These are phyloP conservation scores for Poeciliopsis infans DNA, from an alignment of 2,797 vertebrate species.

Conservation along the genomic window DNA sequence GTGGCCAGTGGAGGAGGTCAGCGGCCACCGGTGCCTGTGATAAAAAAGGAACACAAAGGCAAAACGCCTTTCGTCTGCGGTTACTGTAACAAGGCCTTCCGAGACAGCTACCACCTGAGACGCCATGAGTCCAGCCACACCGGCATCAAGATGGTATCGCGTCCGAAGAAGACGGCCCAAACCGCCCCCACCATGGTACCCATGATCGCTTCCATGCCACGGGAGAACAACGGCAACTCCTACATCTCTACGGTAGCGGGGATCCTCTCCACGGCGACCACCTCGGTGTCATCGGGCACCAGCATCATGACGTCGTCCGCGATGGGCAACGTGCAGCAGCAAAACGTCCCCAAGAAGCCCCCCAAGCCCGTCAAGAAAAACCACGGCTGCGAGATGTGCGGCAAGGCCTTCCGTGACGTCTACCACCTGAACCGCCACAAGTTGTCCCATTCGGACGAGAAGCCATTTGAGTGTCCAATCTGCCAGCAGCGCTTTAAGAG, in stretches of 20 bases:
- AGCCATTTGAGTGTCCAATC: conserved; percentile 98
- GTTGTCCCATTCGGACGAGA: conserved; percentile 98
- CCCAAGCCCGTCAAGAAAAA: conserved; percentile 98
- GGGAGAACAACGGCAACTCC: conserved; percentile 89
- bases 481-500: conserved; percentile 99
- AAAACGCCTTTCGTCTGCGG: conserved; percentile 98
- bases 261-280: conserved; percentile 94
- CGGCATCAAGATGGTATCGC: conserved; percentile 97
- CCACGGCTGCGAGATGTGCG: conserved; percentile 98
- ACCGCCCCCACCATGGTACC: conserved; percentile 92
- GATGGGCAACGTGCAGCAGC: conserved; percentile 79
- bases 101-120: conserved; percentile 99
- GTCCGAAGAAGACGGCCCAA: conserved; percentile 91
- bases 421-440: conserved; percentile 99
- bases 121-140: conserved; percentile 99
- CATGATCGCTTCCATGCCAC: conserved; percentile 92
- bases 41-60: conserved; percentile 97
- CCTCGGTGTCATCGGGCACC: conserved; percentile 87
- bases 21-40: conserved; percentile 76
- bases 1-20: conserved; percentile 75
- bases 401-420: conserved; percentile 97
- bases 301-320: conserved; percentile 79
- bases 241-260: conserved; percentile 95
- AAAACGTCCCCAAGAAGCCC: conserved; percentile 88
- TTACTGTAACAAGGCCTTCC: conserved; percentile 99